Conservation (phyloP, 2,888 invertebrate species). For the Dermolepida albohirtum region DNA sequence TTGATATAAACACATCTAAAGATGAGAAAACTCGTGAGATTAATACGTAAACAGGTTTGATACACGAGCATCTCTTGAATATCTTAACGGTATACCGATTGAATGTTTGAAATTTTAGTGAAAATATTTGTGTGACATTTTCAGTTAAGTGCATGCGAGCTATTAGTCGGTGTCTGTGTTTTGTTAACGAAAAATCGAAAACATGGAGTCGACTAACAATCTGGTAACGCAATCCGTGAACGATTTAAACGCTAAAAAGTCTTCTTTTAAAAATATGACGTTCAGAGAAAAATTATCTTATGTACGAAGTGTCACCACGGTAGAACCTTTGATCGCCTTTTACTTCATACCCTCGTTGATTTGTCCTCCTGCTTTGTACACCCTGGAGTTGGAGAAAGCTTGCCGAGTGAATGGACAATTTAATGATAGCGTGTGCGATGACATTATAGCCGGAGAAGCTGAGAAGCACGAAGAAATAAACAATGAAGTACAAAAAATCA, state of each 20-base stretch:
- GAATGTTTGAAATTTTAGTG: slow-evolving; percentile 3
- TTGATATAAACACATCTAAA: slow-evolving; percentile 10
- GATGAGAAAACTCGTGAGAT: too few species aligned
- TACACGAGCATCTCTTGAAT: too few species aligned
- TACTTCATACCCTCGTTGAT: slow-evolving; percentile 58
- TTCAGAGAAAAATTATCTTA: slow-evolving; percentile 47
- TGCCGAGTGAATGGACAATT: slow-evolving; percentile 68
- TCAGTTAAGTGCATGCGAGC: background rate
- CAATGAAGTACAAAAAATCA: slow-evolving; percentile 63
- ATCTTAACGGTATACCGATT: too few species aligned
- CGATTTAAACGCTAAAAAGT: slow-evolving; percentile 33
- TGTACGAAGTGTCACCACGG: slow-evolving; percentile 58
- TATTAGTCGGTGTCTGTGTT: background rate
- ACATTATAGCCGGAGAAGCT: slow-evolving; percentile 57
- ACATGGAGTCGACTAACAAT: slow-evolving; percentile 39
- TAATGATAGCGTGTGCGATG: slow-evolving; percentile 67
- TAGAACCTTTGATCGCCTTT: slow-evolving; percentile 60
- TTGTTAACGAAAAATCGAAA: background rate
- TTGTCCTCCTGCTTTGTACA: slow-evolving; percentile 65
- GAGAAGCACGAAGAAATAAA: slow-evolving; percentile 62
- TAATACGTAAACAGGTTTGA: too few species aligned
- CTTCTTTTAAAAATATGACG: slow-evolving; percentile 45
- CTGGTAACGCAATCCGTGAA: slow-evolving; percentile 28
- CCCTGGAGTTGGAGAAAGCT: slow-evolving; percentile 70
- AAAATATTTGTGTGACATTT: slow-evolving; percentile 2